A percentile compares a stretch with the other conserved stretches of the same genome.
These are phyloP conservation scores for Acipenser oxyrinchus DNA, from an alignment of 2,797 vertebrate genomes.

Conservation along the genomic window DNA sequence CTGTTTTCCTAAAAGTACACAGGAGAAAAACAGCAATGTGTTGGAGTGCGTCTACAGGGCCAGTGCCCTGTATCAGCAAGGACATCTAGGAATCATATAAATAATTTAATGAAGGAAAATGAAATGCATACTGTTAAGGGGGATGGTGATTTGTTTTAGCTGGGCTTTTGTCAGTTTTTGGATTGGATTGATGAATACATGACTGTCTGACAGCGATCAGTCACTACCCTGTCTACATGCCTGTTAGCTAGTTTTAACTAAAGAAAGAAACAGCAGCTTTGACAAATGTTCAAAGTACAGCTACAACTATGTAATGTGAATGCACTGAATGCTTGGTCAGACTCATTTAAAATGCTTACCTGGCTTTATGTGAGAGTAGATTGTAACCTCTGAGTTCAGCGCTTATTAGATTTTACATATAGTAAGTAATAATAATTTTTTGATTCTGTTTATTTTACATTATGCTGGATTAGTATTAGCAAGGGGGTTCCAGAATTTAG, in stretches of 20 bases:
- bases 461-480: too few species aligned
- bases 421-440: too few species aligned
- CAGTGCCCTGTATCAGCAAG: constrained; percentile 1
- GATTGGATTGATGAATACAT: background rate
- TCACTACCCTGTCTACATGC: background rate
- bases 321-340: too few species aligned
- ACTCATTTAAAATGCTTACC: too few species aligned
- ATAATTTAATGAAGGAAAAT: constrained; percentile 9
- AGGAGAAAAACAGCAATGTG: background rate
- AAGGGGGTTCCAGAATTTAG: too few species aligned
- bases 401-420: too few species aligned
- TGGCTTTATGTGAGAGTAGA: too few species aligned
- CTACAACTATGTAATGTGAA: too few species aligned
- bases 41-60: background rate
- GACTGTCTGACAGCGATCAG: background rate
- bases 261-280: background rate
- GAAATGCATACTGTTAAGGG: constrained; percentile 1
- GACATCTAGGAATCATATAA: constrained; percentile 2
- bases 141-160: constrained; percentile 8
- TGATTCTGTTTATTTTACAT: too few species aligned
- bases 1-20: background rate
- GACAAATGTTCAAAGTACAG: too few species aligned
- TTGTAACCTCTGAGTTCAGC: too few species aligned
- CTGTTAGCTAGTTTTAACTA: background rate
- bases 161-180: background rate